These are phyloP conservation scores for Laothoe populi DNA, from an alignment of 2,888 invertebrate genomes.

Conservation along the genomic window DNA sequence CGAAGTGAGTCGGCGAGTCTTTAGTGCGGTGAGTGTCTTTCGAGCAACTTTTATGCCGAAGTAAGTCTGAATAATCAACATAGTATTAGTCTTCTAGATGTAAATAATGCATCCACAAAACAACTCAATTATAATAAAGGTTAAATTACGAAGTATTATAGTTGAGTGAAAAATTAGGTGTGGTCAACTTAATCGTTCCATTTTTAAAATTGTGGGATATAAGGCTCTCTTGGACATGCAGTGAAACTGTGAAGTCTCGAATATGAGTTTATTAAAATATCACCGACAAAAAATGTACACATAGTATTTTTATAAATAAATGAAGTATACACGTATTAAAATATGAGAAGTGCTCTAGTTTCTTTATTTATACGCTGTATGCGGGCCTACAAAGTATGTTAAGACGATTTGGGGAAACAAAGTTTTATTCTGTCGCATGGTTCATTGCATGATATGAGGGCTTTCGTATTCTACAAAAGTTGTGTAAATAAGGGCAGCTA, in stretches of 20 bases:
- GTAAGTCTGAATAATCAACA: constrained; percentile 77
- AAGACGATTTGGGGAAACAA: constrained; percentile 34
- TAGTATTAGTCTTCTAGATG: constrained; percentile 47
- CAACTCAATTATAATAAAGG: not conserved
- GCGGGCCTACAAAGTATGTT: not conserved
- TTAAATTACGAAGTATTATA: not conserved
- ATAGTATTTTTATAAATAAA: not conserved
- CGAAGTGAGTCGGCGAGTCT: constrained; percentile 73
- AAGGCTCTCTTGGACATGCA: not conserved
- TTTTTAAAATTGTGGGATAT: not conserved
- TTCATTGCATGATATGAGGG: constrained; percentile 15
- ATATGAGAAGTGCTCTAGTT: too few relatives aligned
- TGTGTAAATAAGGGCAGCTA: constrained; percentile 14
- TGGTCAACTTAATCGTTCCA: not conserved
- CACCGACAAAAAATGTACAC: too few relatives aligned
- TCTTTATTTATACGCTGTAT: not conserved
- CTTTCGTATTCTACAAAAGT: constrained; percentile 12
- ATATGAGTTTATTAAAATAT: too few relatives aligned
- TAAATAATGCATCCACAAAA: not conserved
- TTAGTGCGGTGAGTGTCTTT: constrained; percentile 73
- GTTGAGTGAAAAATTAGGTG: not conserved
- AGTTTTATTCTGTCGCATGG: constrained; percentile 18
- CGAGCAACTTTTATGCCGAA: constrained; percentile 74
- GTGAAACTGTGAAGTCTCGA: too few relatives aligned
- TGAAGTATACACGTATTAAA: not conserved